Evolutionary conservation across 2,888 invertebrate species (phyloP), one percentile per base, ranked within the genome.

Genomic region (Marasmarcha lunaedactyla): DNA sequence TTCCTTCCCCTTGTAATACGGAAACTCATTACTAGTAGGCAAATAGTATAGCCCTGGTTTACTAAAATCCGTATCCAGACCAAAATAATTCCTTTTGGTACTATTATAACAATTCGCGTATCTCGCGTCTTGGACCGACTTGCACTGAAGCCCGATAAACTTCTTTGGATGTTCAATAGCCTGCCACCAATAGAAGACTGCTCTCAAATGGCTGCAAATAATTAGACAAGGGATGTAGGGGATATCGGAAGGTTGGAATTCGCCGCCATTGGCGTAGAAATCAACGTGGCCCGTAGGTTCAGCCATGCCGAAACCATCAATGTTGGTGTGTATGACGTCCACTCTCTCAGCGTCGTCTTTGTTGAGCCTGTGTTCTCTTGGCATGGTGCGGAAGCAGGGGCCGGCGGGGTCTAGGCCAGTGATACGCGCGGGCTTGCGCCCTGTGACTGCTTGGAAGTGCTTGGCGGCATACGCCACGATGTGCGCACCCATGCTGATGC

Each of bases 291-390:
- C 81, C 0, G 79, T 34, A 0, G 59, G 50, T 37, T 79, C 73
- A 0, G 83, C 78, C 2, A 71, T 77, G 0, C 83, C 83, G 39
- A 83, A 83, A 0, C 81, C 83, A 15, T 83, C 83, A 1, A 83
- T 81, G 41, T 83, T 83, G 0, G 83, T 79, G 25, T 83, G 83
- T 0, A 83, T 30, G 0, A 77, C 51, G 33, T 81, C 79, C 0
- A 81, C 77, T 37, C 47, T 53, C 1, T 57, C 52, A 0, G 64
- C 79, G 15, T 81, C 78, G 0, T 62, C 52, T 1, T 48, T 43
- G 3, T 57, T 52, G 0, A 83, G 44, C 33, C 67, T 70, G 5
- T 63, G 49, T 1, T 66, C 58, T 0, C 55, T 38, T 0, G 63
- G 60, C 1, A 83, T 26, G 0, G 59, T 50, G 11, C 79, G 60